phyloP scores from a whole-genome alignment of 2,113 vertebrate species.

The Calonectris borealis region DNA sequence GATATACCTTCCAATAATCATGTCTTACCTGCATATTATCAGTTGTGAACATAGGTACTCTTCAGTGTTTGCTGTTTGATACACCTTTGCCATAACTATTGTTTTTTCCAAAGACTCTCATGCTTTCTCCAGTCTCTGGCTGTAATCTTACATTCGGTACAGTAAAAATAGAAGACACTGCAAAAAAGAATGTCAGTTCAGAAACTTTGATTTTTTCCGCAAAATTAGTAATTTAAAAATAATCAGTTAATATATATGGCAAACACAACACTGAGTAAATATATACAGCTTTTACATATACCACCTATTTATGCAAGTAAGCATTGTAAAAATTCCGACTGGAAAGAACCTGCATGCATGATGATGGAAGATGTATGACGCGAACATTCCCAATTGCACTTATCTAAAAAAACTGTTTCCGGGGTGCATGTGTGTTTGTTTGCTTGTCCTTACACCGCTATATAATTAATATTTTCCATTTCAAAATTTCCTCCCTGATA shows the following conservation, averaged over 20 bases:
- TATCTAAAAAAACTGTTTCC: neutral
- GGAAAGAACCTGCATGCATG: neutral
- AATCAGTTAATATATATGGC: neutral
- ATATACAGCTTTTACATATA: neutral
- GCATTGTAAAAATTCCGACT: neutral
- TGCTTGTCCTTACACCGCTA: neutral
- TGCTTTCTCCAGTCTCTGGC: slow-evolving; percentile 87
- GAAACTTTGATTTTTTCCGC: neutral
- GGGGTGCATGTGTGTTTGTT: neutral
- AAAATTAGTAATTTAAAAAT: neutral
- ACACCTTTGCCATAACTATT: slow-evolving; percentile 88
- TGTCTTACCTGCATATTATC: slow-evolving; percentile 74
- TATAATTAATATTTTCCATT: neutral
- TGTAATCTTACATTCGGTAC: slow-evolving; percentile 91
- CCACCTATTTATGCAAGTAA: neutral
- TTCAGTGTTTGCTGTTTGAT: slow-evolving; percentile 90
- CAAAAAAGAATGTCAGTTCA: slow-evolving; percentile 30
- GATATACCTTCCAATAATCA: neutral
- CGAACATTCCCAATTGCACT: neutral
- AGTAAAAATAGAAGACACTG: slow-evolving; percentile 97
- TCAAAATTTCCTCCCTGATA: neutral
- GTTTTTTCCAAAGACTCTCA: slow-evolving; percentile 88
- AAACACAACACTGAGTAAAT: neutral
- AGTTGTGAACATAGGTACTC: neutral
- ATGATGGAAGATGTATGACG: neutral